These are phyloP conservation scores for Protodeltote pygarga DNA, from an alignment of 2,888 invertebrate genomes.

Conservation along the genomic window DNA sequence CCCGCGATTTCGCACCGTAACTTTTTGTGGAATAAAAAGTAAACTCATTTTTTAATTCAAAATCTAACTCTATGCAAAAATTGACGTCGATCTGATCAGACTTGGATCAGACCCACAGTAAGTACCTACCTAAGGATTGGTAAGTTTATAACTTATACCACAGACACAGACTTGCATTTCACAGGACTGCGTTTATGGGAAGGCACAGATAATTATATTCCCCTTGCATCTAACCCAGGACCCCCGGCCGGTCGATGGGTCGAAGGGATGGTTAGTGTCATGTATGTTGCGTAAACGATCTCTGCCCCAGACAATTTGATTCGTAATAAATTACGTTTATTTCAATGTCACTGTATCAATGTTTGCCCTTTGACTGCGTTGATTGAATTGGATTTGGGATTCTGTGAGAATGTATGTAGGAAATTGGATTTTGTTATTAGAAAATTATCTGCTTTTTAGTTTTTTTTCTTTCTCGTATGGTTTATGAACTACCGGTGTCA, in stretches of 20 bases:
- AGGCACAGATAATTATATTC: slow-evolving; percentile 78
- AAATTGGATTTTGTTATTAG: background rate
- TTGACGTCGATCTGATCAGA: no score
- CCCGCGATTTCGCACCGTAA: no score
- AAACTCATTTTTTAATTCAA: no score
- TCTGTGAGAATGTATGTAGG: background rate
- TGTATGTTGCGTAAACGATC: slow-evolving; percentile 78
- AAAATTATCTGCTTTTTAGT: no score
- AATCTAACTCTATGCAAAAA: no score
- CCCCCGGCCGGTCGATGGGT: slow-evolving; percentile 66
- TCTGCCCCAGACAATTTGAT: slow-evolving; percentile 74
- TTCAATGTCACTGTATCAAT: slow-evolving; percentile 64
- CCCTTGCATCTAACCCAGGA: slow-evolving; percentile 63
- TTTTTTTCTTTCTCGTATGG: no score
- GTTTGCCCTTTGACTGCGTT: slow-evolving; percentile 45
- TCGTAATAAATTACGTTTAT: slow-evolving; percentile 73
- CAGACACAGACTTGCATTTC: slow-evolving; percentile 59
- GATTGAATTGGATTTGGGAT: slow-evolving; percentile 36
- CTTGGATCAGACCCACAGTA: background rate
- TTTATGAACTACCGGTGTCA: no score
- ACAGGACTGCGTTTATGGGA: slow-evolving; percentile 63
- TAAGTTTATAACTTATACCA: slow-evolving; percentile 50
- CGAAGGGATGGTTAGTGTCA: slow-evolving; percentile 70
- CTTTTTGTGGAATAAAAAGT: no score
- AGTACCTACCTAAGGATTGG: background rate